Percentiles rank a stretch among this genome's conserved stretches.
These are phyloP conservation scores for Dinomys branickii DNA, from an alignment of 2,113 vertebrate species.

Conservation along the genomic window DNA sequence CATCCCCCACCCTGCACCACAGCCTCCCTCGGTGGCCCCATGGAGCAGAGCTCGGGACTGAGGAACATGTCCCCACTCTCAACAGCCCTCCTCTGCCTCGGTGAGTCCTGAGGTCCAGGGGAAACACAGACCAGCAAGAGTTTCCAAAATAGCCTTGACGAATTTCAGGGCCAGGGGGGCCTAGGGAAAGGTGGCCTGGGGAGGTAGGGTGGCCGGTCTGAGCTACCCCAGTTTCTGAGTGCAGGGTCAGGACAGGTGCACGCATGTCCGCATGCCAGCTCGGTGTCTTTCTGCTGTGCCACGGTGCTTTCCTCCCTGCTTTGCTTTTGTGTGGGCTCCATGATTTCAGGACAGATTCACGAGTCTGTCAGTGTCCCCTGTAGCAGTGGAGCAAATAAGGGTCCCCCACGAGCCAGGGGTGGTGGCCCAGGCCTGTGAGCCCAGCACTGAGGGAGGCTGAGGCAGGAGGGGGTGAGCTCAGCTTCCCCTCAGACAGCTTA, in stretches of 20 bases:
- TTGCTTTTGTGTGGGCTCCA: not conserved
- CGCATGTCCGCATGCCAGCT: rapidly evolving
- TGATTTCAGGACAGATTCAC: not conserved
- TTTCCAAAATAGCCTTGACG: not conserved
- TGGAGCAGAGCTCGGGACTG: not conserved
- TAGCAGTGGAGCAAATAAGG: not conserved
- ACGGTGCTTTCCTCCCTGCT: not conserved
- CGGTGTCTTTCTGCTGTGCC: rapidly evolving
- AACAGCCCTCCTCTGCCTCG: constrained; percentile 22
- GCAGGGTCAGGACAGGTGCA: not conserved
- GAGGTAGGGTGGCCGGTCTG: not conserved
- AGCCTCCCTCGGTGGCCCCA: not conserved
- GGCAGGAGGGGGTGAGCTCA: not conserved
- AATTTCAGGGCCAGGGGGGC: not conserved
- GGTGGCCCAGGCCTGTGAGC: not conserved
- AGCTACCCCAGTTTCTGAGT: not conserved
- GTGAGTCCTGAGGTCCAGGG: constrained; percentile 59
- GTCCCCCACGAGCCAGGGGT: not conserved
- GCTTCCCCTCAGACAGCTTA: not conserved
- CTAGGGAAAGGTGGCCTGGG: not conserved
- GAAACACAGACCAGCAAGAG: not conserved
- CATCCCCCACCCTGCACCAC: not conserved
- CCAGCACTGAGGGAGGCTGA: not conserved
- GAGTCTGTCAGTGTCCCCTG: not conserved
- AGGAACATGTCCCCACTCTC: constrained; percentile 3